phyloP scores from a whole-genome alignment of 1,140 invertebrate genomes.

The Wasmannia auropunctata region DNA sequence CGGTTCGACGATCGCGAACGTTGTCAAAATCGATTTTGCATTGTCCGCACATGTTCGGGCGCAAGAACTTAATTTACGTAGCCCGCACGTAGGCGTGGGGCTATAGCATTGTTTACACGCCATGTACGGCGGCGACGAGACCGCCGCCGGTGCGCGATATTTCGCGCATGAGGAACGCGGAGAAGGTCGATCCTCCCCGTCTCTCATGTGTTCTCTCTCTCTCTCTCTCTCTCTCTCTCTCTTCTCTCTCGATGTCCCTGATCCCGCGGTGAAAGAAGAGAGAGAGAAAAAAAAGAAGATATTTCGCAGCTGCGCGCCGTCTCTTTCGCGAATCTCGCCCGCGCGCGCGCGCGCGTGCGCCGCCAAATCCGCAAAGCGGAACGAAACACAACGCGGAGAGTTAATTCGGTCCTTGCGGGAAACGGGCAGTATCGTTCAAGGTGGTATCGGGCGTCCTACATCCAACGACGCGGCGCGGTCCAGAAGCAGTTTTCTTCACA shows the following conservation, averaged over 20 bases:
- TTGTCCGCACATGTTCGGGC: constrained; percentile 9
- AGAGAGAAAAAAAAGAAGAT: background rate
- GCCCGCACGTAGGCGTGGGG: constrained; percentile 15
- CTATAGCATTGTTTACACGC: constrained; percentile 32
- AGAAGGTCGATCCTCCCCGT: constrained; percentile 6
- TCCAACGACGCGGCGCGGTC: background rate
- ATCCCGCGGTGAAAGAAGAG: background rate
- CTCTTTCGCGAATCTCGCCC: background rate
- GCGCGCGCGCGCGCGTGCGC: background rate
- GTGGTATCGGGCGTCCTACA: background rate
- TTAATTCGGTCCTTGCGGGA: constrained; percentile 19
- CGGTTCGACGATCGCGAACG: background rate
- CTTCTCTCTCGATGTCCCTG: constrained; percentile 8
- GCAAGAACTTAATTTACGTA: constrained; percentile 42
- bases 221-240: too few relatives aligned
- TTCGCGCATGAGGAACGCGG: constrained; percentile 37
- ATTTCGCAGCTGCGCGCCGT: constrained; percentile 18
- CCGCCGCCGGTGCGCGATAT: constrained; percentile 2
- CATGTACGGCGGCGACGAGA: constrained; percentile 10
- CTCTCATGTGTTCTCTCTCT: too few relatives aligned
- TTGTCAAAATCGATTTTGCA: constrained; percentile 45
- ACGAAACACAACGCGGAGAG: background rate
- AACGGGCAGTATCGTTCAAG: background rate
- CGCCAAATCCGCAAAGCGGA: constrained; percentile 1
- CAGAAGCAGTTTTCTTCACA: background rate